Conservation (phyloP, 1,140 invertebrate genomes). For the Tigriopus japonicus region DNA sequence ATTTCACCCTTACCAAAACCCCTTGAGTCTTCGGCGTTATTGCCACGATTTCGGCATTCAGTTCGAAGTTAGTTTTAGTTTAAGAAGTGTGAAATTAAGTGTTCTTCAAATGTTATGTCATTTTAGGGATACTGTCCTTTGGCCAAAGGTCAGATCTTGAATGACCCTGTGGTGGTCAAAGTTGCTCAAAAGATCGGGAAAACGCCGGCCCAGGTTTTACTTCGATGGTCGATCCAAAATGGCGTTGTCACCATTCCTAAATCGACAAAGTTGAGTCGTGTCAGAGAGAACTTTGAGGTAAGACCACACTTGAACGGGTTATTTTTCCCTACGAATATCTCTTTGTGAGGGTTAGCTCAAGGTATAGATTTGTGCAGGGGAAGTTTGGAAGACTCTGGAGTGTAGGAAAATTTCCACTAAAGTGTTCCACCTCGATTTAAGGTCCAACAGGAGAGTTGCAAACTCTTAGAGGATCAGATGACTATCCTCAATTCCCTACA, state of each 20-base stretch:
- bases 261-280: constrained; percentile 23
- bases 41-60: constrained; percentile 25
- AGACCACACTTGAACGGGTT: neutral
- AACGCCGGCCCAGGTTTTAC: constrained; percentile 25
- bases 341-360: too few species aligned
- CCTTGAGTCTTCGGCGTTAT: constrained; percentile 21
- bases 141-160: constrained; percentile 24
- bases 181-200: constrained; percentile 20
- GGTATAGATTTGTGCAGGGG: too few species aligned
- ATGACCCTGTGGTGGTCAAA: constrained; percentile 19
- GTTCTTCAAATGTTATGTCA: too few species aligned
- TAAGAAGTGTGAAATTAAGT: too few species aligned
- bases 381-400: too few species aligned
- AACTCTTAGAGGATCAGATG: too few species aligned
- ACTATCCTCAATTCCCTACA: too few species aligned
- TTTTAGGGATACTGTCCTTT: constrained; percentile 28
- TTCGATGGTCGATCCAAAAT: constrained; percentile 27
- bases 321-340: too few species aligned
- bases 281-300: constrained; percentile 24
- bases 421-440: too few species aligned
- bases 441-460: too few species aligned
- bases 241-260: constrained; percentile 26
- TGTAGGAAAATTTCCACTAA: too few species aligned
- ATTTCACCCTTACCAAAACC: constrained; percentile 29
- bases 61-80: constrained; percentile 21